These are phyloP conservation scores for Philhelius pedissequus DNA, from an alignment of 2,888 invertebrate genomes.

Conservation along the genomic window DNA sequence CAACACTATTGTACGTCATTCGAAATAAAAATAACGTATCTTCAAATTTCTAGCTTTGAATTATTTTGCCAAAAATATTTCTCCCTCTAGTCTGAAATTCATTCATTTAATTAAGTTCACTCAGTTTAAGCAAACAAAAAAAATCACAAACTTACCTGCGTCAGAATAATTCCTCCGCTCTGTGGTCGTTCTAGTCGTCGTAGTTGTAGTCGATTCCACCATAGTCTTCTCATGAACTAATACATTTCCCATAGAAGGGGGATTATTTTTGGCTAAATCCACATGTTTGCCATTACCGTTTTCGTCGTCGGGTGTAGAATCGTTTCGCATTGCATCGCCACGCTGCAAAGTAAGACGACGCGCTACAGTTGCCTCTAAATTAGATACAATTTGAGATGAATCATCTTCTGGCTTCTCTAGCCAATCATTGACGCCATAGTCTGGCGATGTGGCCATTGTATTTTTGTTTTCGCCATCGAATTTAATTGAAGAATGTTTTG, in stretches of 20 bases:
- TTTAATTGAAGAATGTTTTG: conserved; percentile 26
- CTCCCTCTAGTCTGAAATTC: background rate
- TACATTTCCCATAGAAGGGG: background rate
- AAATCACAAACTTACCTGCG: conserved; percentile 41
- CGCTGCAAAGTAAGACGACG: conserved; percentile 76
- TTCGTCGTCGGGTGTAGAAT: conserved; percentile 76
- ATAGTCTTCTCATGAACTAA: conserved; percentile 32
- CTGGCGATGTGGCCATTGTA: background rate
- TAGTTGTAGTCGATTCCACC: conserved; percentile 20
- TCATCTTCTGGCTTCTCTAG: conserved; percentile 16
- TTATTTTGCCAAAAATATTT: conserved; percentile 10
- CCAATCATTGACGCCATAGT: conserved; percentile 41
- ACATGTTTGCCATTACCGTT: conserved; percentile 65
- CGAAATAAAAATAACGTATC: background rate
- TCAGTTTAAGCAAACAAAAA: background rate
- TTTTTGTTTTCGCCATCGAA: conserved; percentile 34
- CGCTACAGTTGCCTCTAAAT: conserved; percentile 73
- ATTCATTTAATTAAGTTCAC: conserved; percentile 1
- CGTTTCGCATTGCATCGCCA: conserved; percentile 76
- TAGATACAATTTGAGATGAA: conserved; percentile 29
- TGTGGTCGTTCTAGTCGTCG: background rate
- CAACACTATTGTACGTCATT: conserved; percentile 3
- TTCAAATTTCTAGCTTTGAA: background rate
- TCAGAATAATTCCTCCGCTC: conserved; percentile 52
- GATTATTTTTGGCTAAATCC: conserved; percentile 54